Conservation (phyloP, 2,888 invertebrate species). For the Laspeyria flexula region DNA sequence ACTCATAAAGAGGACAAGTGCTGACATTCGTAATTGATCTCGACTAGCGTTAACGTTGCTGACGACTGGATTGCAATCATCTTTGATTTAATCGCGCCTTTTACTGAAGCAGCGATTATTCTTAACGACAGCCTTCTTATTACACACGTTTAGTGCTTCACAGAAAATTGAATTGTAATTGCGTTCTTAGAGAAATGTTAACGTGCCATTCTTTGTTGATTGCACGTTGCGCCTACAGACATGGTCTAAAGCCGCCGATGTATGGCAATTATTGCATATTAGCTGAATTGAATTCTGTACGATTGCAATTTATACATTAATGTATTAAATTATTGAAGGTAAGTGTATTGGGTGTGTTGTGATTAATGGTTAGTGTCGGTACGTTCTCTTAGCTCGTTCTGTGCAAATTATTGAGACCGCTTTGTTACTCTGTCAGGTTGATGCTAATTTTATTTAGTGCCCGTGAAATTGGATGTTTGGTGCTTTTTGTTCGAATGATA, state of each 20-base stretch:
- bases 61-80: slow-evolving; percentile 50
- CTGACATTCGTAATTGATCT: slow-evolving; percentile 40
- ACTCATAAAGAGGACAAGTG: slow-evolving; percentile 35
- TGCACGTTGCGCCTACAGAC: slow-evolving; percentile 54
- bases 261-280: slow-evolving; percentile 75
- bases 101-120: slow-evolving; percentile 47
- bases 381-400: slow-evolving; percentile 70
- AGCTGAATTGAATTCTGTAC: slow-evolving; percentile 68
- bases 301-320: slow-evolving; percentile 61
- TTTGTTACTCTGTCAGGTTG: slow-evolving; percentile 78
- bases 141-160: slow-evolving; percentile 62
- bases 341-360: slow-evolving; percentile 57
- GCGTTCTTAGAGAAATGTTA: slow-evolving; percentile 69
- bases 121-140: slow-evolving; percentile 50
- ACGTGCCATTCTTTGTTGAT: slow-evolving; percentile 70
- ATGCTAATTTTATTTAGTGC: slow-evolving; percentile 83
- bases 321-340: slow-evolving; percentile 62
- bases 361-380: slow-evolving; percentile 68
- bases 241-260: slow-evolving; percentile 46
- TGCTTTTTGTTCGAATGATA: slow-evolving; percentile 66
- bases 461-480: slow-evolving; percentile 79
- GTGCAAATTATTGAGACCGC: slow-evolving; percentile 79
- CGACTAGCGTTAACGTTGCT: slow-evolving; percentile 37
- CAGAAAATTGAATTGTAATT: slow-evolving; percentile 81
- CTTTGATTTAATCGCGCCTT: slow-evolving; percentile 59